Evolutionary conservation across 2,888 invertebrate genomes (phyloP), one percentile per base, ranked within the genome.

Genomic region (Hydropsyche betteni): DNA sequence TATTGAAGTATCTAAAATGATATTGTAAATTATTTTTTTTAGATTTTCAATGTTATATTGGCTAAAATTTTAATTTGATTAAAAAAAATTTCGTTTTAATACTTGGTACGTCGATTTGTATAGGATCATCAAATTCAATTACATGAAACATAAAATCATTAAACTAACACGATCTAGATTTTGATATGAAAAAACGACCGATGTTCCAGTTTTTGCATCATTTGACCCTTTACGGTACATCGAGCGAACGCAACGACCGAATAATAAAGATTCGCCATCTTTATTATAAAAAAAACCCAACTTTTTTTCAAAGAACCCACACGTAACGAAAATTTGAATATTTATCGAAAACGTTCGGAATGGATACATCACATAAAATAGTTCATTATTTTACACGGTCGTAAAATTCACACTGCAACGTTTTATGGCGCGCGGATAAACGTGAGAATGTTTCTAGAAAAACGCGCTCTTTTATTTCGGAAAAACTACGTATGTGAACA

Each of bases 301-400:
- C 10, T 44, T 44, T 44, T 44, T 44, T 44, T 44, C 44, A 44
- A 44, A 10, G 6, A 6, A 44, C 44, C 44, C 7, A 44, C 44
- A 44, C 44, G 44, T 44, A 44, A 44, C 44, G 44, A 58, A 16
- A 16, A 58, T 58, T 58, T 16, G 58, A 58, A 58, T 58, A 58
- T 58, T 58, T 58, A 58, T 58, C 8, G 24, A 16, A 58, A 58
- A 58, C 4, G 12, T 16, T 14, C 12, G 12, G 14, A 58, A 58
- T 58, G 16, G 14, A 24, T 58, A 58, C 24, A 58, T 16, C 12
- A 16, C 24, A 58, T 16, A 24, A 16, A 58, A 58, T 8, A 14
- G 58, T 16, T 58, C 58, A 24, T 8, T 58, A 58, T 58, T 16
- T 16, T 58, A 58, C 24, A 58, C 58, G 58, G 16, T 58, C 58